Conservation (phyloP, 1,140 invertebrate genomes). For the Leptinotarsa undecemlineata region DNA sequence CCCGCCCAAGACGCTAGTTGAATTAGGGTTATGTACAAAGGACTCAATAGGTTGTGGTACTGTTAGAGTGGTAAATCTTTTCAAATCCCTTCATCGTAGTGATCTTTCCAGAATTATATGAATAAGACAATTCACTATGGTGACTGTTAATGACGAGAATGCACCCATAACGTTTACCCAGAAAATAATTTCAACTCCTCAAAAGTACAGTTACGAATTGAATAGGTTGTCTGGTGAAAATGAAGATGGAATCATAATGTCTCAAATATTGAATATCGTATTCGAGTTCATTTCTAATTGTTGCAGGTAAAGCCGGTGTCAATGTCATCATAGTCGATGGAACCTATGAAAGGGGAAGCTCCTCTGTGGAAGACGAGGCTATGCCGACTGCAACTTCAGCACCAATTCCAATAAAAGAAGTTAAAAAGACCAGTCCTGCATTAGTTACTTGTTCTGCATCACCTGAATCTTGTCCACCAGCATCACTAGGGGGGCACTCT, state of each 20-base stretch:
- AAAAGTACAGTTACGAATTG: no score
- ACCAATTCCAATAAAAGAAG: conserved; percentile 40
- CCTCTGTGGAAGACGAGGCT: conserved; percentile 52
- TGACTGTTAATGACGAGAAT: no score
- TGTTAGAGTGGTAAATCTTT: no score
- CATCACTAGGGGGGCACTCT: not conserved
- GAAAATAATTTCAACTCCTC: no score
- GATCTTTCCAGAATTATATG: no score
- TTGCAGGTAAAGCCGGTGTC: conserved; percentile 46
- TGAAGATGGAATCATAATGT: no score
- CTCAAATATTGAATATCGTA: not conserved
- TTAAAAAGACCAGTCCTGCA: conserved; percentile 5
- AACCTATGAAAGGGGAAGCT: conserved; percentile 51
- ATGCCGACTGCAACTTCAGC: conserved; percentile 44
- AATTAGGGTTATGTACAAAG: no score
- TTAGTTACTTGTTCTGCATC: conserved; percentile 13
- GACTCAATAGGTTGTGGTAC: not conserved
- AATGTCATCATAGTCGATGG: conserved; percentile 53
- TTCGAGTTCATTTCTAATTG: not conserved
- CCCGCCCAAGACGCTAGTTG: no score
- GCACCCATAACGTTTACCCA: no score
- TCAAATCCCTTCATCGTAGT: no score
- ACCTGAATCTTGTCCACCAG: conserved; percentile 3
- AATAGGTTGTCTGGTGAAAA: no score
- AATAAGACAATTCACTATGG: no score